These are phyloP conservation scores for Mustelus asterias DNA, from an alignment of 2,113 vertebrate species.

Conservation along the genomic window DNA sequence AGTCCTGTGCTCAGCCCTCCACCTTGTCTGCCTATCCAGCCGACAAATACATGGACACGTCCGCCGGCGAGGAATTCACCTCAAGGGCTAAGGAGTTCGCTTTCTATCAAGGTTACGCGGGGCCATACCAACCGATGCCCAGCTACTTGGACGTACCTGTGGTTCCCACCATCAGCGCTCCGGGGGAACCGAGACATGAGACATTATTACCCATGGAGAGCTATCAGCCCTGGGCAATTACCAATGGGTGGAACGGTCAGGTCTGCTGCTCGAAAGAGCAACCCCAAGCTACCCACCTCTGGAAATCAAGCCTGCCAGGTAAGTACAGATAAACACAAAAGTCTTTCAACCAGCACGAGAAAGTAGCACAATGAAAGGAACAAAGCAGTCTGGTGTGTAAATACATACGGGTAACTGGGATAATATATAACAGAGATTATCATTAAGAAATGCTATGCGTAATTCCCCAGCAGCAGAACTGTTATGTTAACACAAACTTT, in stretches of 20 bases:
- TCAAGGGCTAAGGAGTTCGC: conserved; percentile 91
- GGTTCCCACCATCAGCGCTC: conserved; percentile 77
- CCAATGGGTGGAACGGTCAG: conserved; percentile 93
- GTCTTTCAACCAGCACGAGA: background rate
- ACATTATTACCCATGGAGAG: conserved; percentile 87
- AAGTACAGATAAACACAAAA: conserved; percentile 42
- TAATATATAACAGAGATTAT: background rate
- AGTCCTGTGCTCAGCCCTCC: conserved; percentile 83
- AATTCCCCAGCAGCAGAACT: background rate
- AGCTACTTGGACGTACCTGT: conserved; percentile 93
- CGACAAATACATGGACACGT: conserved; percentile 91
- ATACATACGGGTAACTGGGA: background rate
- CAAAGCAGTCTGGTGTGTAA: background rate
- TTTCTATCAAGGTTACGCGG: conserved; percentile 91
- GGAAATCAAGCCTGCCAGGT: conserved; percentile 94
- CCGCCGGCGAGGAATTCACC: conserved; percentile 82
- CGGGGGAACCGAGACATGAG: conserved; percentile 83
- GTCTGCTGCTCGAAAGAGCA: conserved; percentile 97
- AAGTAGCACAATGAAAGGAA: background rate
- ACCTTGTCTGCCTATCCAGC: conserved; percentile 57
- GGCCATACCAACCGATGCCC: conserved; percentile 86
- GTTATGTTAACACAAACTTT: background rate
- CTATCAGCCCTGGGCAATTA: conserved; percentile 94
- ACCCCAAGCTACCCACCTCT: conserved; percentile 80
- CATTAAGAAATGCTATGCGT: background rate